Base-by-base conservation (phyloP, 2,113 vertebrate genomes). In the Pterophyllum scalare region DNA sequence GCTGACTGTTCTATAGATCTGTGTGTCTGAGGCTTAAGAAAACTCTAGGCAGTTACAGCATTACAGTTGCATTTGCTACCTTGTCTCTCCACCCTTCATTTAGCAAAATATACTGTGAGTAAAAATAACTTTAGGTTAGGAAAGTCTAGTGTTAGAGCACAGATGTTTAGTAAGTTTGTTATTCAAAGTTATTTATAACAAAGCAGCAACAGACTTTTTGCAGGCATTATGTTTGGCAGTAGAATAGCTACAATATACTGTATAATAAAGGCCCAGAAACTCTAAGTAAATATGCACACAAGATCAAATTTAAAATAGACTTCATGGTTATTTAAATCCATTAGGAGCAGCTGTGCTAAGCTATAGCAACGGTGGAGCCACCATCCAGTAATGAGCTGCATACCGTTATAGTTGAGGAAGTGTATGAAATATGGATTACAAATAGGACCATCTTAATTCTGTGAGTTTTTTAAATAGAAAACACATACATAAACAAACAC, bases 101-200 rank as follows among this genome's bases (percentile, higher is more conserved):
- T 12, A 43, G 20, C 26, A 56, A 62, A 62, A 81, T 1, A 4
- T 5, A 76, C n/a, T 33, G 84, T 76, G 20, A 83, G 81, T 62
- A 24, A 79, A 67, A 46, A 24, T 2, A 67, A 22, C 3, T 49
- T 2, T 5, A 54, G 9, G 77, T 67, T 75, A 84, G 58, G 22
- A 26, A 64, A 17, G 67, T 58, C 10, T 67, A 43, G 70, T 59
- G 81, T 89, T 86, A 90, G 76, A 80, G 81, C 15, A 91, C 46
- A 89, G 56, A 61, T 54, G 38, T 87, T 91, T 83, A 92, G 89
- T 93, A 49, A 67, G 76, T 86, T 72, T 59, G 52, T 26, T 14
- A 46, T 9, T 70, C 65, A 70, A n/a, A 14, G 82, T 87, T 87
- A 85, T 20, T 83, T 15, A 84, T 31, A 77, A 72, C 58, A 90